phyloP scores from a whole-genome alignment of 2,888 invertebrate species.

The Amblyjoppa fuscipennis region DNA sequence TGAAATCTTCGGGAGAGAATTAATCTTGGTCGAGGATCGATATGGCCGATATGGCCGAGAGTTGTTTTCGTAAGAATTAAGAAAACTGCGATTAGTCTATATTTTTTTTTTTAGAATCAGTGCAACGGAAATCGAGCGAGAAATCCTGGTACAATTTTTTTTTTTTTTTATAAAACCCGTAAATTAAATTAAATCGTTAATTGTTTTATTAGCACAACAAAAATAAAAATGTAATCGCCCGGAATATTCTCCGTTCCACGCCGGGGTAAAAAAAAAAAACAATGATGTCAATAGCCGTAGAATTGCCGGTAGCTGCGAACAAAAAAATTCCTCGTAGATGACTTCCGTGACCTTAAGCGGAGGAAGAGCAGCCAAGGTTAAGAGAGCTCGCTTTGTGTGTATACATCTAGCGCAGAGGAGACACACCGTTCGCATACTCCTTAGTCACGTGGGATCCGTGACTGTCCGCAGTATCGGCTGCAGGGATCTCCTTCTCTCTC shows the following conservation, averaged over 20 bases:
- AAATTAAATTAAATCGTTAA: background rate
- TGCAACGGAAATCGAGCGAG: no score
- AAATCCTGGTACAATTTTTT: no score
- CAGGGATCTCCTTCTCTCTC: conserved; percentile 29
- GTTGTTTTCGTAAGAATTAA: no score
- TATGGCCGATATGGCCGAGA: no score
- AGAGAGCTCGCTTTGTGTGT: background rate
- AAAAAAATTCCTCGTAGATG: background rate
- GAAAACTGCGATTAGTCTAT: no score
- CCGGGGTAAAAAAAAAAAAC: background rate
- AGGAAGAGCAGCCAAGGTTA: background rate
- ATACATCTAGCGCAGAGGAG: conserved; percentile 7
- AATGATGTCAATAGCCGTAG: background rate
- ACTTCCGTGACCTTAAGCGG: conserved; percentile 7
- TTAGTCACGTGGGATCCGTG: conserved; percentile 53
- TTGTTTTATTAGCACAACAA: background rate
- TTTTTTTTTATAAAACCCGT: no score
- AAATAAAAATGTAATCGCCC: no score
- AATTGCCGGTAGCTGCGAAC: background rate
- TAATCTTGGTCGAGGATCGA: no score
- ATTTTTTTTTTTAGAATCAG: no score
- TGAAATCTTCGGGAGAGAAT: no score
- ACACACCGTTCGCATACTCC: conserved; percentile 45
- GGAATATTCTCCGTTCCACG: background rate
- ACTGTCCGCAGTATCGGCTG: conserved; percentile 50